A percentile compares a stretch with the other conserved stretches of the same genome.
Evolutionary conservation across 1,140 invertebrate genomes (phyloP).

Genomic region (Planococcus citri): DNA sequence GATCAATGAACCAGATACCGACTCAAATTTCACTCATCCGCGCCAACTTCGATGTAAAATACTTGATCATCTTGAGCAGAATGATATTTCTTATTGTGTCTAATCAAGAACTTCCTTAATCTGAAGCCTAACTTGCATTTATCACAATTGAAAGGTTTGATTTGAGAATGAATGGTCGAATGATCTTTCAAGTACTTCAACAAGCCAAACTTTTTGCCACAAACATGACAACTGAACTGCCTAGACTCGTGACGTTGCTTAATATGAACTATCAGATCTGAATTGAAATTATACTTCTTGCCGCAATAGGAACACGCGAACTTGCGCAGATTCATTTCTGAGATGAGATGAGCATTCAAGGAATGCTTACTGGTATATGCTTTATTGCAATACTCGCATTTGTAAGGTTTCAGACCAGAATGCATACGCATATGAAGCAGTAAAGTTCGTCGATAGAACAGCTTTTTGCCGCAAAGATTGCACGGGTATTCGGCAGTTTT

Average conservation of each 20-base stretch:
- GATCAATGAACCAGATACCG: no score
- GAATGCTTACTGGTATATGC: constrained; percentile 6
- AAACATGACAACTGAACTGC: constrained; percentile 38
- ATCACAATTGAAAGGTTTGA: background rate
- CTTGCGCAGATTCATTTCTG: constrained; percentile 8
- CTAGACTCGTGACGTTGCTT: background rate
- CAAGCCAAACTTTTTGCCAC: constrained; percentile 46
- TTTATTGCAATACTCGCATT: background rate
- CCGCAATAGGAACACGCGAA: background rate
- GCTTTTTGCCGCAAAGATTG: constrained; percentile 14
- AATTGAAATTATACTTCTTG: constrained; percentile 7
- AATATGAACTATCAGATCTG: background rate
- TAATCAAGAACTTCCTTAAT: background rate
- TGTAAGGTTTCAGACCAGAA: constrained; percentile 38
- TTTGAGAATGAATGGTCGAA: constrained; percentile 11
- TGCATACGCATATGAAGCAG: constrained; percentile 26
- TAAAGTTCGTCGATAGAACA: constrained; percentile 24
- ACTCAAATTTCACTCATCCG: no score
- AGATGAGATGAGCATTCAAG: background rate
- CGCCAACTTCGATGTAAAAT: background rate
- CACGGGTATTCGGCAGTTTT: background rate
- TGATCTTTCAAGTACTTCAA: constrained; percentile 47
- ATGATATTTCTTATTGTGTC: constrained; percentile 5
- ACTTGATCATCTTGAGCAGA: background rate
- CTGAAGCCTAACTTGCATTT: background rate